Percentiles rank a stretch among this genome's conserved stretches.
Conservation (phyloP, 1,140 invertebrate genomes). For the Drosophila funebris region DNA sequence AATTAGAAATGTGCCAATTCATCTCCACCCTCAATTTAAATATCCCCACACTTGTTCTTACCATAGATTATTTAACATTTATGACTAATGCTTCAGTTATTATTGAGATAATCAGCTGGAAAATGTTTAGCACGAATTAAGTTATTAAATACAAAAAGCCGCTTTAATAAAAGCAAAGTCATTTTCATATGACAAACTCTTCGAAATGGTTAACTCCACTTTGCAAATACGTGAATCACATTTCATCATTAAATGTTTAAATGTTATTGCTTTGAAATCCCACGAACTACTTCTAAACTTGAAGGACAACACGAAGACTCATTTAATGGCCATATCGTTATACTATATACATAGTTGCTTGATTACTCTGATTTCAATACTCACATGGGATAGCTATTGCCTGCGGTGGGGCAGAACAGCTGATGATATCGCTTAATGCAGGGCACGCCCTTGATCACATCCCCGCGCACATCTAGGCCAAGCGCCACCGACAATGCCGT, state of each 20-base stretch:
- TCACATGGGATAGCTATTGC: slow-evolving; percentile 95
- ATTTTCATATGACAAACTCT: slow-evolving; percentile 1
- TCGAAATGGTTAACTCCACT: background rate
- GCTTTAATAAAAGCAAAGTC: slow-evolving; percentile 1
- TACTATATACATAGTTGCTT: background rate
- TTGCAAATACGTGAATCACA: slow-evolving; percentile 3
- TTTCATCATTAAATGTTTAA: slow-evolving; percentile 19
- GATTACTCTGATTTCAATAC: slow-evolving; percentile 78
- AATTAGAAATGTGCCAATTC: no score
- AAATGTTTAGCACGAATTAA: background rate
- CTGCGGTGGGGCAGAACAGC: slow-evolving; percentile 94
- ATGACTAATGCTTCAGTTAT: background rate
- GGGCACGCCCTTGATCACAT: slow-evolving; percentile 92
- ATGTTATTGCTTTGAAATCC: slow-evolving; percentile 1
- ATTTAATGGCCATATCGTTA: slow-evolving; percentile 26
- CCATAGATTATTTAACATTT: background rate
- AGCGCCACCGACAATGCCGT: slow-evolving; percentile 93
- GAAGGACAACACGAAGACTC: slow-evolving; percentile 10
- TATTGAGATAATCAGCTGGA: background rate
- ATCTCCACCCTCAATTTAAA: no score
- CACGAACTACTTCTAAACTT: slow-evolving; percentile 11
- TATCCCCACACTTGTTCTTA: background rate
- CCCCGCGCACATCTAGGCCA: slow-evolving; percentile 92
- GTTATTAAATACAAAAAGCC: background rate
- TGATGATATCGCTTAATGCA: slow-evolving; percentile 95